Percentiles rank a stretch among this genome's conserved stretches.
phyloP scores from a whole-genome alignment of 2,113 vertebrate species.

The Andinoacara biseriatus region DNA sequence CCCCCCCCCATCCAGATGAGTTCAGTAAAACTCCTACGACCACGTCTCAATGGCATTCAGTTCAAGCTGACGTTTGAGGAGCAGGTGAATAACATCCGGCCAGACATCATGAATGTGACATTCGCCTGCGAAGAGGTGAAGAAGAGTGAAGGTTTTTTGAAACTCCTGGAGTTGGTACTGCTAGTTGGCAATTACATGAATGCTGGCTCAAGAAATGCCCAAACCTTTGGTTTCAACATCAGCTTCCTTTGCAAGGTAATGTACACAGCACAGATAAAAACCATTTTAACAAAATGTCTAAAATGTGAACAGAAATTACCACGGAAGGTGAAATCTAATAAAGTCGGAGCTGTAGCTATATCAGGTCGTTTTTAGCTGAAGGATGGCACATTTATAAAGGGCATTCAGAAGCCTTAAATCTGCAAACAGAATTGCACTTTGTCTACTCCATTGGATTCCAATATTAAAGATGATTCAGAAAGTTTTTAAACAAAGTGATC shows the following conservation, averaged over 20 bases:
- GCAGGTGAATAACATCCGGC: slow-evolving; percentile 95
- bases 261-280: neutral
- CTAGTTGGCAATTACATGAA: slow-evolving; percentile 99
- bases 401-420: neutral
- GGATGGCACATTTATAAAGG: neutral
- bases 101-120: slow-evolving; percentile 94
- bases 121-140: slow-evolving; percentile 96
- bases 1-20: slow-evolving; percentile 85
- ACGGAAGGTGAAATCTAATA: neutral
- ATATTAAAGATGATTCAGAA: neutral
- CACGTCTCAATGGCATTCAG: slow-evolving; percentile 91
- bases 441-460: neutral
- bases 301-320: neutral
- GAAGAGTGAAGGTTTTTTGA: slow-evolving; percentile 92
- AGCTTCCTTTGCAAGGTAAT: slow-evolving; percentile 96
- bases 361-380: neutral
- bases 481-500: neutral
- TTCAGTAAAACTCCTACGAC: slow-evolving; percentile 90
- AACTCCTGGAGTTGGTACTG: slow-evolving; percentile 89
- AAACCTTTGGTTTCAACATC: slow-evolving; percentile 95
- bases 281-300: neutral
- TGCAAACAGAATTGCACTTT: neutral
- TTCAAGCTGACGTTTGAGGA: slow-evolving; percentile 97
- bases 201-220: slow-evolving; percentile 94
- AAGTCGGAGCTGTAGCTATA: neutral